Percentiles rank a stretch among this genome's conserved stretches.
Evolutionary conservation across 2,888 invertebrate species (phyloP).

Genomic region (Noctua janthe): DNA sequence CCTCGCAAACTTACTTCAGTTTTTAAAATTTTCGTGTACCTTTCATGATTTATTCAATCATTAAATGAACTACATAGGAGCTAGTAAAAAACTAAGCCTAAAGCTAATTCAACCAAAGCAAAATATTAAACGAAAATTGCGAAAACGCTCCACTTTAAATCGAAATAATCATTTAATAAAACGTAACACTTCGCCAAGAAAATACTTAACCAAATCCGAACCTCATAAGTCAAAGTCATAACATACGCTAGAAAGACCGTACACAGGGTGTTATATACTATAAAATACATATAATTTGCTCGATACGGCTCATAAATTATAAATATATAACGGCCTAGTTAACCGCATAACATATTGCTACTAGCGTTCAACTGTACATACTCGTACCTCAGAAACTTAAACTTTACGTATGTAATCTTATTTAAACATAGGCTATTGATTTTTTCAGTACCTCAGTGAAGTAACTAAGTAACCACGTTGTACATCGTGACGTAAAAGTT

Average conservation of each 20-base stretch:
- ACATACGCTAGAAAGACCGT: constrained; percentile 13
- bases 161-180: constrained; percentile 12
- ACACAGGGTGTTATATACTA: constrained; percentile 40
- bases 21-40: neutral
- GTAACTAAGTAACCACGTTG: neutral
- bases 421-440: neutral
- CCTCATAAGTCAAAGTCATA: constrained; percentile 46
- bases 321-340: constrained; percentile 60
- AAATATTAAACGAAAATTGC: constrained; percentile 1
- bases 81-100: neutral
- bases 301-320: constrained; percentile 56
- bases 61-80: neutral
- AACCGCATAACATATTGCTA: constrained; percentile 40
- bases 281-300: constrained; percentile 49
- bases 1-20: neutral
- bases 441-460: neutral
- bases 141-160: constrained; percentile 7
- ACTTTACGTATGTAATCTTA: neutral
- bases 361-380: constrained; percentile 3
- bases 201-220: constrained; percentile 37
- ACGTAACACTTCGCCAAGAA: neutral
- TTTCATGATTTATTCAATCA: neutral
- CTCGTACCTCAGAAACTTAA: constrained; percentile 5
- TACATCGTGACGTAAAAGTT: neutral
- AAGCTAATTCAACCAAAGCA: neutral